These are phyloP conservation scores for Hirudinaria manillensis DNA, from an alignment of 2,888 invertebrate species.

Conservation along the genomic window DNA sequence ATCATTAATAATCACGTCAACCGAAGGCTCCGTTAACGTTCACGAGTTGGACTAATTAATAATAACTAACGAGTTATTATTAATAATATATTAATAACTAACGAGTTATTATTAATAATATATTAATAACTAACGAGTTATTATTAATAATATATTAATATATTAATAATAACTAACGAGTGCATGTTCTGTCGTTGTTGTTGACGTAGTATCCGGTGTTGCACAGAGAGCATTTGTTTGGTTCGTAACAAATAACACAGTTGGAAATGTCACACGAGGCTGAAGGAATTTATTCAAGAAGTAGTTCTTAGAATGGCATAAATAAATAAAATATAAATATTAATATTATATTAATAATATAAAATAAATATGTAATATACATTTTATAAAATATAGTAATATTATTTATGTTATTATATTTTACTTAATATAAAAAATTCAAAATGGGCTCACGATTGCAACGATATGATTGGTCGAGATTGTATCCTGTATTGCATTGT, in stretches of 20 bases:
- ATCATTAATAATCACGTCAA: background rate
- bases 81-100: background rate
- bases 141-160: background rate
- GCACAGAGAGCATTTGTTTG: slow-evolving; percentile 10
- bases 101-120: background rate
- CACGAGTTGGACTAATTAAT: too few species aligned
- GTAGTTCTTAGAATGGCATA: too few species aligned
- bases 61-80: too few species aligned
- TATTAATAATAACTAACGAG: slow-evolving; percentile 18
- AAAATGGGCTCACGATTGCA: background rate
- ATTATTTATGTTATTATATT: too few species aligned
- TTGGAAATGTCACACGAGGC: background rate
- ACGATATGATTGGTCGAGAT: slow-evolving; percentile 5
- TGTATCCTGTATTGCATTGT: background rate
- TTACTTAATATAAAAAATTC: background rate
- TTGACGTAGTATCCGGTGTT: slow-evolving; percentile 2
- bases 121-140: background rate
- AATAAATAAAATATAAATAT: too few species aligned
- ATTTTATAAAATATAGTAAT: too few species aligned
- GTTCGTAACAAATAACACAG: background rate
- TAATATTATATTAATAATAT: too few species aligned
- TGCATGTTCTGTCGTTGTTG: background rate
- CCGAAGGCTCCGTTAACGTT: too few species aligned
- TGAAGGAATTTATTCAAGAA: background rate
- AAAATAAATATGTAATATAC: too few species aligned